These are phyloP conservation scores for Myopa testacea DNA, from an alignment of 2,888 invertebrate species.

Conservation along the genomic window DNA sequence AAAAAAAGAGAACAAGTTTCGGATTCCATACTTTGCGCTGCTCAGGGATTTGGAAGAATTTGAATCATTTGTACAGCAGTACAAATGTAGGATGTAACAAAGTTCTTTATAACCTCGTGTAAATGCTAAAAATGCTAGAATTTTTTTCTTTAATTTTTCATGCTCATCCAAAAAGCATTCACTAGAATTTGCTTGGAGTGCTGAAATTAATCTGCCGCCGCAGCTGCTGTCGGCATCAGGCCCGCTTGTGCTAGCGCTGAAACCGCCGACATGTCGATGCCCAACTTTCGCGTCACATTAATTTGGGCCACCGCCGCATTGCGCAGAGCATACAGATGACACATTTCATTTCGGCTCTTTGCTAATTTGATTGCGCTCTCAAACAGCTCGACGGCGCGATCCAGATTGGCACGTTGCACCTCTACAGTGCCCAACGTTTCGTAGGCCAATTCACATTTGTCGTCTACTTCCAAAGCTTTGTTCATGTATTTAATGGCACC, in stretches of 20 bases:
- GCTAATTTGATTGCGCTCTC: slow-evolving; percentile 88
- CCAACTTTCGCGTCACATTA: slow-evolving; percentile 82
- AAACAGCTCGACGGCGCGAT: slow-evolving; percentile 85
- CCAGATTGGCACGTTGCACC: slow-evolving; percentile 87
- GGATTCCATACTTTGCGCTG: too few species aligned
- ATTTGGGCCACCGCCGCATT: slow-evolving; percentile 92
- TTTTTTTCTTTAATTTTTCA: too few species aligned
- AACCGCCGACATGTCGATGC: slow-evolving; percentile 71
- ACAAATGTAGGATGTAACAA: too few species aligned
- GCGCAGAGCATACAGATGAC: slow-evolving; percentile 88
- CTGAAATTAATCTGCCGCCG: slow-evolving; percentile 19
- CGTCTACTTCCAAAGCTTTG: slow-evolving; percentile 87
- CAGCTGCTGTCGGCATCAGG: slow-evolving; percentile 43
- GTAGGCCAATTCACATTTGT: slow-evolving; percentile 93
- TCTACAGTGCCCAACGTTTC: slow-evolving; percentile 95
- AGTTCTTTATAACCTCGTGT: too few species aligned
- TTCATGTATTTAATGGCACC: slow-evolving; percentile 82
- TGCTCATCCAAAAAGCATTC: too few species aligned
- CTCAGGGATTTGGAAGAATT: too few species aligned
- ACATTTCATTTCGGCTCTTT: slow-evolving; percentile 89
- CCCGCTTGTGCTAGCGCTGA: slow-evolving; percentile 59
- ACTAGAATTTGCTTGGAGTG: too few species aligned
- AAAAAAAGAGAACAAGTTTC: too few species aligned
- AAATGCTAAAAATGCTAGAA: too few species aligned
- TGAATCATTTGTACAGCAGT: too few species aligned